Base-by-base conservation (phyloP, 2,888 invertebrate genomes). In the Clusia tigrina region DNA sequence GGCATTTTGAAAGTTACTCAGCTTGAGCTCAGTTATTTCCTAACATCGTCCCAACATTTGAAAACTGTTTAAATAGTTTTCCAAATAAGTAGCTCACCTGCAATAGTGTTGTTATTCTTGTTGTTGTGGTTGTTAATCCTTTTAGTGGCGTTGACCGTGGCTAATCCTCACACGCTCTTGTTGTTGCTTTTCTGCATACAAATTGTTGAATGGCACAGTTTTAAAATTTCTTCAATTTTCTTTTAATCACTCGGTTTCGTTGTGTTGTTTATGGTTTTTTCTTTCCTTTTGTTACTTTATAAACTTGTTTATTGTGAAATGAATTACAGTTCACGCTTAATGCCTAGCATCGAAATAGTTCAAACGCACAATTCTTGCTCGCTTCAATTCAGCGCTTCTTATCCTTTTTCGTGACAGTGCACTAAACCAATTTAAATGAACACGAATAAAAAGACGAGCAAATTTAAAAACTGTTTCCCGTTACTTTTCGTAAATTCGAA, bases 41-140 rank as follows among this genome's bases (percentile, higher is more conserved):
- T n/a, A n/a, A n/a, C n/a, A n/a, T n/a, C n/a, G n/a, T n/a, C n/a
- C n/a, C n/a, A 32, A 12, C 32, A 32, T 9, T 32, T 12, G 12
- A 32, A 32, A 6, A 32, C 12, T 32, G 32, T 32, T 32, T 32
- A 9, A 32, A 32, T 32, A 32, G 12, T 32, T 32, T 32, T 32
- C 32, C 6, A 32, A 42, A 42, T 15, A n/a, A n/a, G 42, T 42
- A 15, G 9, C 70, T 71, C 67, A 70, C 69, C 73, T 73, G 66
- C 32, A 61, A 53, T 62, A 24, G 52, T 58, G 60, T 61, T 74
- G 72, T 72, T 73, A 76, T 74, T 63, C 58, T 60, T 12, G 5
- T 17, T 55, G 56, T 26, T 23, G 24, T 53, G 22, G 1, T 42
- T 37, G 25, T 5, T 38, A 55, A 63, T 61, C 46, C 65, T 67